Evolutionary conservation across 1,140 invertebrate species (phyloP), one percentile per base, ranked within the genome.

Genomic region (Cydia strobilella): DNA sequence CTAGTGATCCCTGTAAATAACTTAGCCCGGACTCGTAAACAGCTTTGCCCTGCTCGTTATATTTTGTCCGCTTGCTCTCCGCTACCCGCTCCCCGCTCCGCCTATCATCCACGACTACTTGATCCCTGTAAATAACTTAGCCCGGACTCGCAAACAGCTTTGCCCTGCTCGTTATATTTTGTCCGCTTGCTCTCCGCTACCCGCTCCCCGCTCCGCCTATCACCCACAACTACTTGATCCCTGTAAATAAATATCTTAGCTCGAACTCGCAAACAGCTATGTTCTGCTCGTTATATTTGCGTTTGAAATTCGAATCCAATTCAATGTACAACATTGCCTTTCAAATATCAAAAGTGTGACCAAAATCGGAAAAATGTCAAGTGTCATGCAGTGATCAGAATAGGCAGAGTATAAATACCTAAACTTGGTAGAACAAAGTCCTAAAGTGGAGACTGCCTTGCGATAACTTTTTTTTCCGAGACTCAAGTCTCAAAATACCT

Each of bases 301-400:
- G 54, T 59, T 59, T 59, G 54, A 59, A 59, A 59, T 59, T 59
- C 20, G 18, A 59, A 23, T 59, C 54, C 20, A 59, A 59, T 23
- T 59, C 20, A 2, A 54, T 20, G 13, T 42, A 42, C 6, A 42
- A 42, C 5, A 42, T 42, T 25, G 1, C 25, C 25, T 25, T 1
- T 25, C 1, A 25, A 25, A 25, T 25, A 25, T 25, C 25, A 1
- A 25, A 25, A 25, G 25, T 25, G 25, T 25, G 25, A 3, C 25
- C 25, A 25, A 25, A 25, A 25, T 25, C 25, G 25, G 25, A 25
- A 25, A n/a, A n/a, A n/a, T n/a, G n/a, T n/a, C n/a, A n/a, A 25
- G 25, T 25, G 25, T 25, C 25, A 25, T n/a, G n/a, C n/a, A n/a
- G n/a, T n/a, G n/a, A n/a, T n/a, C n/a, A n/a, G n/a, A n/a, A n/a